These are phyloP conservation scores for Aphelinus atriplicis DNA, from an alignment of 1,140 invertebrate genomes.

Conservation along the genomic window DNA sequence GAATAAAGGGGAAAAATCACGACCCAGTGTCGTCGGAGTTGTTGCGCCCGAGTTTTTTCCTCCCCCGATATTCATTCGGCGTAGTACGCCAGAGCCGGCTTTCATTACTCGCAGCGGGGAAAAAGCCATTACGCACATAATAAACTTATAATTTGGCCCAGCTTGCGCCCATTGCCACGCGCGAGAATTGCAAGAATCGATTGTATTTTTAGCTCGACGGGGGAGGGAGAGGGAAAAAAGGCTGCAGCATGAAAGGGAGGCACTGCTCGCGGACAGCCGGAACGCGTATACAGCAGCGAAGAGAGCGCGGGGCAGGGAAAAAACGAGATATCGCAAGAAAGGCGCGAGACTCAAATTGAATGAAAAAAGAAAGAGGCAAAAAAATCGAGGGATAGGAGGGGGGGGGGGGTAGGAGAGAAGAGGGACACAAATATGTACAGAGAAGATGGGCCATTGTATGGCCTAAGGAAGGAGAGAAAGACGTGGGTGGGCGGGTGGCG, in stretches of 20 bases:
- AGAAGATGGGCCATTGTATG: constrained; percentile 28
- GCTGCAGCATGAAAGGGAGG: constrained; percentile 15
- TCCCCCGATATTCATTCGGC: no score
- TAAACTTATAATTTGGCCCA: constrained; percentile 32
- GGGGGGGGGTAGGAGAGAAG: background rate
- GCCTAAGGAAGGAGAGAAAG: background rate
- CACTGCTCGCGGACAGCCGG: background rate
- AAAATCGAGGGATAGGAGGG: background rate
- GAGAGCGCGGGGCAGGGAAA: background rate
- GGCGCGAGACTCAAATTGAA: constrained; percentile 26
- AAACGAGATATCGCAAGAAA: background rate
- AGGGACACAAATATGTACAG: constrained; percentile 25
- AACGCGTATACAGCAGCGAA: background rate
- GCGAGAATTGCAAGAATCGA: constrained; percentile 25
- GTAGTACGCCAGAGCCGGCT: no score
- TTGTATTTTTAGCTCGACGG: constrained; percentile 24
- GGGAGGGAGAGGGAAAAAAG: constrained; percentile 2
- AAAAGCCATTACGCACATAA: constrained; percentile 29
- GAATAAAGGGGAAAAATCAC: no score
- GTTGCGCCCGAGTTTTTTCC: no score
- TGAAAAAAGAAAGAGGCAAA: constrained; percentile 10
- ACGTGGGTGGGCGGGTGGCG: background rate
- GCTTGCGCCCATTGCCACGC: background rate
- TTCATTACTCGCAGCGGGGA: background rate
- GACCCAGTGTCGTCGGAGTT: no score